Evolutionary conservation across 2,797 vertebrate genomes (phyloP).

Genomic region (Macropus fuliginosus): DNA sequence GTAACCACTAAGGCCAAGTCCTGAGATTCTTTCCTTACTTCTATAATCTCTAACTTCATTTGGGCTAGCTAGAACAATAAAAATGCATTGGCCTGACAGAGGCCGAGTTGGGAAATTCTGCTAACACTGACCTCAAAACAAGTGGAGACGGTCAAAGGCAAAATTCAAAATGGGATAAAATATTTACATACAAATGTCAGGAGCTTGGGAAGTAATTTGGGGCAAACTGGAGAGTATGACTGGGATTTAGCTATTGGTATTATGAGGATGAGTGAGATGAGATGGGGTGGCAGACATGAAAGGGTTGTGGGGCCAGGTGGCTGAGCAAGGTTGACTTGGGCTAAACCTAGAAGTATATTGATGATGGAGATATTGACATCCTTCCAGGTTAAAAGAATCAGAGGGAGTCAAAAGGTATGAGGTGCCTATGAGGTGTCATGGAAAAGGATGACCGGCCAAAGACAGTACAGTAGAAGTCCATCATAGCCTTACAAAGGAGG

Average conservation of each 20-base stretch:
- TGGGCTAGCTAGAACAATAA: slow-evolving; percentile 22
- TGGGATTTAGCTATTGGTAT: slow-evolving; percentile 38
- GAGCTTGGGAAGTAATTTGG: not conserved
- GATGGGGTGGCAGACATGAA: slow-evolving; percentile 26
- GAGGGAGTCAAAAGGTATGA: not conserved
- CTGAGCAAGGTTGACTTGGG: not conserved
- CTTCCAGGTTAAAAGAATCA: not conserved
- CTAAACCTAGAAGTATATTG: not conserved
- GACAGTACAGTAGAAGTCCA: not conserved
- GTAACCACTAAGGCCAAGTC: not conserved
- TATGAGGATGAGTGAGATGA: slow-evolving; percentile 44
- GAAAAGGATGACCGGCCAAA: not conserved
- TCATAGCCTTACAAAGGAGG: not conserved
- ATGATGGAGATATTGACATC: not conserved
- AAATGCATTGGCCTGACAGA: slow-evolving; percentile 48
- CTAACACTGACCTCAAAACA: slow-evolving; percentile 33
- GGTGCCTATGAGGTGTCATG: not conserved
- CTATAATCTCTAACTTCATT: not conserved
- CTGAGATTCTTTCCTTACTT: not conserved
- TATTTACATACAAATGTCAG: not conserved
- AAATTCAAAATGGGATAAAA: slow-evolving; percentile 52
- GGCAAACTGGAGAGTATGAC: slow-evolving; percentile 35
- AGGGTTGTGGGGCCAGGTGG: not conserved
- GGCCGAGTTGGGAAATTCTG: slow-evolving; percentile 32
- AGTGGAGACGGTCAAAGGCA: not conserved